phyloP scores from a whole-genome alignment of 1,140 invertebrate genomes.

The Polyergus mexicanus region DNA sequence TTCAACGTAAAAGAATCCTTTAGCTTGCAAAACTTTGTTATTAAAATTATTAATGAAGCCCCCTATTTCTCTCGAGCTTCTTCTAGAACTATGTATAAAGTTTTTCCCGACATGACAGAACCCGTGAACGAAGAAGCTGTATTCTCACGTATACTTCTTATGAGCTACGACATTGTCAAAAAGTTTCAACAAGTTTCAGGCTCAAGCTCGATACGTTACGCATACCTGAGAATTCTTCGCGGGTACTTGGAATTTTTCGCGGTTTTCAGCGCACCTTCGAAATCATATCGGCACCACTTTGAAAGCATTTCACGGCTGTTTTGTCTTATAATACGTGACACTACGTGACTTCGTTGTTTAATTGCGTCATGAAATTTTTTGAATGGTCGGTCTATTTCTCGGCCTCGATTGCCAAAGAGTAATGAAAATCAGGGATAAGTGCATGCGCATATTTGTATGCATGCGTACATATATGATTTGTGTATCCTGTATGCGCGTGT shows the following conservation, averaged over 20 bases:
- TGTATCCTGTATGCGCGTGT: too few relatives aligned
- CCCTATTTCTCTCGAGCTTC: not conserved
- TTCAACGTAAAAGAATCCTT: conserved; percentile 3
- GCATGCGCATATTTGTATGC: too few relatives aligned
- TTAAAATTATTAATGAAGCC: conserved; percentile 48
- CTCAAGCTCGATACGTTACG: not conserved
- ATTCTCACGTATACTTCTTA: conserved; percentile 16
- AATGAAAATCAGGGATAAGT: not conserved
- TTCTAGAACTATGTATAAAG: conserved; percentile 35
- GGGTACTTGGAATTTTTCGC: not conserved
- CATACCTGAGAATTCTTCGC: not conserved
- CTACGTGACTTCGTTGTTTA: not conserved
- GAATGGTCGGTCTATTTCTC: not conserved
- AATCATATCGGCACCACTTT: not conserved
- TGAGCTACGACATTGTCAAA: conserved; percentile 1
- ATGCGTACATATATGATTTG: too few relatives aligned
- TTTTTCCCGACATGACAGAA: conserved; percentile 18
- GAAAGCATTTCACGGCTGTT: not conserved
- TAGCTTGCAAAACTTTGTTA: conserved; percentile 31
- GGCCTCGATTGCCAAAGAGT: not conserved
- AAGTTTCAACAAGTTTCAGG: not conserved
- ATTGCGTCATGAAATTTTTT: not conserved
- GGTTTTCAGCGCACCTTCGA: not conserved
- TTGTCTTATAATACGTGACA: not conserved
- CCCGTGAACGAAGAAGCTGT: not conserved